phyloP scores from a whole-genome alignment of 2,888 invertebrate genomes.

The Resseliella maxima region DNA sequence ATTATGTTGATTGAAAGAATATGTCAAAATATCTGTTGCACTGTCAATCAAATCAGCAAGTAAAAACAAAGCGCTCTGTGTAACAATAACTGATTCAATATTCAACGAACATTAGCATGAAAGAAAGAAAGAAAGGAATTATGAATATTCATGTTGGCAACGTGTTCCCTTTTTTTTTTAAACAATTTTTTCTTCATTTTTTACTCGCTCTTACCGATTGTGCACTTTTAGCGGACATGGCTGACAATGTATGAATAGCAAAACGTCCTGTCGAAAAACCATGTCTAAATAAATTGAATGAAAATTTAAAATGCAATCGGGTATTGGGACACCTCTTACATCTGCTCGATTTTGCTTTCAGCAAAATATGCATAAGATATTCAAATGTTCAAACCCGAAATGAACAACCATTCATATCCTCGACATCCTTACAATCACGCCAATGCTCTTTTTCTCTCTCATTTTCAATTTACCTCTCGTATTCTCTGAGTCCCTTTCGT shows the following conservation, averaged over 20 bases:
- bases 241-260: not conserved
- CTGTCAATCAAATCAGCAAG: constrained; percentile 49
- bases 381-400: constrained; percentile 27
- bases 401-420: no score
- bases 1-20: constrained; percentile 7
- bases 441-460: no score
- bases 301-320: constrained; percentile 33
- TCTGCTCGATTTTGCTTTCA: constrained; percentile 46
- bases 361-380: constrained; percentile 15
- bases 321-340: constrained; percentile 38
- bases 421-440: no score
- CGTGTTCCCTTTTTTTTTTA: not conserved
- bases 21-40: constrained; percentile 38
- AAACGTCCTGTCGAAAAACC: constrained; percentile 18
- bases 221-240: not conserved
- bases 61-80: constrained; percentile 33
- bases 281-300: constrained; percentile 36
- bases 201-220: not conserved
- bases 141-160: constrained; percentile 43
- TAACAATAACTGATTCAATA: constrained; percentile 3
- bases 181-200: not conserved
- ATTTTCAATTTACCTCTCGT: not conserved
- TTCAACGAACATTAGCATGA: constrained; percentile 21
- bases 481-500: not conserved
- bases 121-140: not conserved